phyloP scores from a whole-genome alignment of 2,888 invertebrate species.

The Dendrolimus pini region DNA sequence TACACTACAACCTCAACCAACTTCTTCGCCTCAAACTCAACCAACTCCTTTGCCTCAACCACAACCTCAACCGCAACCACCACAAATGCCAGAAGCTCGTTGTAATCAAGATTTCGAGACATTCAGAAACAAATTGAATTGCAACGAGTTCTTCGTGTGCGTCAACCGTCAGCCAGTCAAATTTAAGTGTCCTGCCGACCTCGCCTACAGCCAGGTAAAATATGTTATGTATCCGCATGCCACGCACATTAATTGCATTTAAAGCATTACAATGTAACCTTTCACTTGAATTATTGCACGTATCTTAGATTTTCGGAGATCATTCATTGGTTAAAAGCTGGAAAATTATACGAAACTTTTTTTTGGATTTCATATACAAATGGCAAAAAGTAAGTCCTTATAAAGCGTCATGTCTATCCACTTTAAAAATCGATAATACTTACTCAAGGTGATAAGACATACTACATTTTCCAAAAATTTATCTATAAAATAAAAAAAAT shows the following conservation, averaged over 20 bases:
- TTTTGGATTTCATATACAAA: too few relatives aligned
- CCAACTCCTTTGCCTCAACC: not conserved
- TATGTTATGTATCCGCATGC: slow-evolving; percentile 8
- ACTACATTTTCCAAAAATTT: too few relatives aligned
- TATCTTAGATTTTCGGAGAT: not conserved
- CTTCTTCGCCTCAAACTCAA: slow-evolving; percentile 11
- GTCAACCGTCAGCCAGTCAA: slow-evolving; percentile 73
- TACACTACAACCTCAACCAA: slow-evolving; percentile 13
- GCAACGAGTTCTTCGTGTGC: slow-evolving; percentile 81
- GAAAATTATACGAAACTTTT: too few relatives aligned
- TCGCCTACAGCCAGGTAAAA: slow-evolving; percentile 77
- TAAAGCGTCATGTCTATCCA: too few relatives aligned
- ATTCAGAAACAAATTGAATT: slow-evolving; percentile 77
- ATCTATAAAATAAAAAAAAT: too few relatives aligned
- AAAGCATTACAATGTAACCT: slow-evolving; percentile 8
- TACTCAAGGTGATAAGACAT: too few relatives aligned
- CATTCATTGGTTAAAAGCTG: not conserved
- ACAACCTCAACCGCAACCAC: slow-evolving; percentile 9
- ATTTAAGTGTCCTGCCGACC: slow-evolving; percentile 79
- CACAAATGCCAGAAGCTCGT: slow-evolving; percentile 14
- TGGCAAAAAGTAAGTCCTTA: too few relatives aligned
- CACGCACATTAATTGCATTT: slow-evolving; percentile 8
- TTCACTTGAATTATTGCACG: slow-evolving; percentile 10
- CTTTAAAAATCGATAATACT: too few relatives aligned
- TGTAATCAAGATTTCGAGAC: slow-evolving; percentile 78